Base-by-base conservation (phyloP, 1,140 invertebrate genomes). In the Doryteuthis pealeii region DNA sequence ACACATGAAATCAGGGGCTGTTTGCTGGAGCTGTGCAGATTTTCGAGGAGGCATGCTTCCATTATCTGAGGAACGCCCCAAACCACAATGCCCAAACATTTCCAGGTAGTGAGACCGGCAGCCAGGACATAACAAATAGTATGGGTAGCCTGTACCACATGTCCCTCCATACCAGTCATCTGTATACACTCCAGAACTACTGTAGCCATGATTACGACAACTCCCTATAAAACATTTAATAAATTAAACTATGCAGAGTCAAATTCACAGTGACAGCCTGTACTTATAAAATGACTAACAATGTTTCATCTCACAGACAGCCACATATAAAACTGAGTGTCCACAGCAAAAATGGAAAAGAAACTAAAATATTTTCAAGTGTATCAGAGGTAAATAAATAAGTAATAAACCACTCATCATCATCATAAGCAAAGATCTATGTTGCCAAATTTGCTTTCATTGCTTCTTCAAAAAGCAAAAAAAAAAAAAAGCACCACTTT, bases 51-150 rank as follows among this genome's bases (percentile, higher is more conserved):
- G 32, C 30, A 22, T 31, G 22, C 28, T 33, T 30, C 30, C 28
- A 30, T 10, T 68, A 68, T 18, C 18, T 4, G 28, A 18, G 1
- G 30, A 32, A 30, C 33, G 30, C 1, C 33, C 30, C 18, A 8
- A 33, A 40, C 35, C 66, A 26, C 15, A 62, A 26, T 73, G 49
- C 49, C 62, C 80, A 33, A 49, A 35, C 15, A 80, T 79, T 58
- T 81, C 82, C 22, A 85, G 82, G 76, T 90, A 89, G 67, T 87
- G 87, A n/a, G 87, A 86, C 54, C 89, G 83, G 79, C 90, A 91
- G 31, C 86, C 81, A 31, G 85, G 82, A 81, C 91, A 91, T 76
- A 91, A 83, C 5, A 89, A 82, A 75, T 90, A 90, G 74, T 87
- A 87, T 33, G 85, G 82, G 62, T 82, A 78, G 18, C 82, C 83